A percentile compares a stretch with the other conserved stretches of the same genome.
These are phyloP conservation scores for Tribolium freemani DNA, from an alignment of 2,888 invertebrate species.

Conservation along the genomic window DNA sequence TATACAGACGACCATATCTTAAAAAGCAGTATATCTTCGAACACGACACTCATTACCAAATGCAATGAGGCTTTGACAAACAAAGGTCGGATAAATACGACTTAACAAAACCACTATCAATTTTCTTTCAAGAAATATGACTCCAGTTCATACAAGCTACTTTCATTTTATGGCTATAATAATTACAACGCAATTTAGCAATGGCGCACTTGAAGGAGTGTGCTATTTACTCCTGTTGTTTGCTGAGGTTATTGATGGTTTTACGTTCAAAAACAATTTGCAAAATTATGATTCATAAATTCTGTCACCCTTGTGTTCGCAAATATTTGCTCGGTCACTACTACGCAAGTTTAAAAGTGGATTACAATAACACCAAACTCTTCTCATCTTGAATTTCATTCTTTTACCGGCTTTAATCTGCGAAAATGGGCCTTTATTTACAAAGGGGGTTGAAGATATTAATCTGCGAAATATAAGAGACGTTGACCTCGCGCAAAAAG, in stretches of 20 bases:
- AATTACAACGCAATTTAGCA: constrained; percentile 40
- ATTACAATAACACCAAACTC: background rate
- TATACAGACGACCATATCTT: constrained; percentile 14
- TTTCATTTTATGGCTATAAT: constrained; percentile 21
- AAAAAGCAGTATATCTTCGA: constrained; percentile 21
- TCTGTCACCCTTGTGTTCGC: background rate
- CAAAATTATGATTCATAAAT: constrained; percentile 54
- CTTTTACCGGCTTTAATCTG: background rate
- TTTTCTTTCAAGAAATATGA: constrained; percentile 34
- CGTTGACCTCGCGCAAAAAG: constrained; percentile 21
- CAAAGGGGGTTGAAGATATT: constrained; percentile 2
- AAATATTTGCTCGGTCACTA: constrained; percentile 17
- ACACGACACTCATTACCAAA: constrained; percentile 33
- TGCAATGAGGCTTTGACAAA: constrained; percentile 17
- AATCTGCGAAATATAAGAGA: constrained; percentile 10
- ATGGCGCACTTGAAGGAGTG: constrained; percentile 33
- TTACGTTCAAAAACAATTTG: constrained; percentile 49
- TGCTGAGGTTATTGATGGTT: constrained; percentile 42
- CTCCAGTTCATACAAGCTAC: constrained; percentile 21
- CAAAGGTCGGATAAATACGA: constrained; percentile 37
- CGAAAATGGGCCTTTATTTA: background rate
- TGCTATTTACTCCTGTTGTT: constrained; percentile 38
- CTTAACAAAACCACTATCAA: constrained; percentile 14
- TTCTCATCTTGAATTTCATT: background rate
- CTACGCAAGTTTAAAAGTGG: background rate